Base-by-base conservation (phyloP, 2,888 invertebrate genomes). In the Leptinotarsa juncta region DNA sequence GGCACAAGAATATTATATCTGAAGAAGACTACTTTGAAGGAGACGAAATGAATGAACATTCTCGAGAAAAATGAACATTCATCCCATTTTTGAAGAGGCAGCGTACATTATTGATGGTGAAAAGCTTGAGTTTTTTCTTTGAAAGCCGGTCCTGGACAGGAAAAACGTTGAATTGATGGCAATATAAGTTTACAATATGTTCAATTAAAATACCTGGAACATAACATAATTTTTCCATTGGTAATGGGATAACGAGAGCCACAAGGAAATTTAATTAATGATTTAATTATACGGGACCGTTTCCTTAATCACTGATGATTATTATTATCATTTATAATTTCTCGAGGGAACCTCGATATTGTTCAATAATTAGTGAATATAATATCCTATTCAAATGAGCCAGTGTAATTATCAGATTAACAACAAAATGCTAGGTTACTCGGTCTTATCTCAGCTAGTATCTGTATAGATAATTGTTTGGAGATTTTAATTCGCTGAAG, bases 141-240 rank as follows among this genome's bases (percentile, higher is more conserved):
- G 2, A 23, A 62, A n/a, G 26, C 62, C 62, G n/a, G n/a, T 3
- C 62, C 62, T 62, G 62, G n/a, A 26, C 26, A n/a, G 42, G n/a
- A 18, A 62, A 26, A 16, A 42, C 16, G 32, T 32, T n/a, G 7
- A 42, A 62, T 62, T 10, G n/a, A 32, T 66, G 57, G 49, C 55
- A 42, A 15, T 62, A 71, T 60, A 65, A 72, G n/a, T 75, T 62
- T 62, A 57, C 65, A 49, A 69, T 65, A 55, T 65, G 15, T 71
- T 53, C 26, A 69, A 71, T 69, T 68, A 68, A 71, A 69, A 68
- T 71, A 68, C 68, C 32, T 55, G 65, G 60, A 68, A 48, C 60
- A 71, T 69, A 50, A 53, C 68, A 65, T 60, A 16, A 69, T 71
- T 71, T 67, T 67, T 74, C 68, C 68, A 48, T 10, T 10, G 48